Evolutionary conservation across 2,888 invertebrate species (phyloP).

Genomic region (Harpagoxenus sublaevis): DNA sequence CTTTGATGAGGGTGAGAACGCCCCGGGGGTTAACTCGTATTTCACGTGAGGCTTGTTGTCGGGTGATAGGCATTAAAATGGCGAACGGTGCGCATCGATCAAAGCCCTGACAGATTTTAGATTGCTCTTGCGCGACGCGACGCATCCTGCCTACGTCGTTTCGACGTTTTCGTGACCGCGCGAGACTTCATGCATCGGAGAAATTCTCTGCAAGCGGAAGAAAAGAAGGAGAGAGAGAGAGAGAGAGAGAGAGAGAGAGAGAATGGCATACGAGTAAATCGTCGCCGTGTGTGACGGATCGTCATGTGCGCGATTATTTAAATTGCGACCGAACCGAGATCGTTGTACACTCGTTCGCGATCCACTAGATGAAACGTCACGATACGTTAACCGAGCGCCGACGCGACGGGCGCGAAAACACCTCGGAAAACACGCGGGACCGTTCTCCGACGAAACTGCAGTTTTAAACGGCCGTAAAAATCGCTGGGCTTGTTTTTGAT

Average conservation of each 20-base stretch:
- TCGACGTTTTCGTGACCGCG: conserved; percentile 73
- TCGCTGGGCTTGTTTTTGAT: conserved; percentile 45
- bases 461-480: conserved; percentile 50
- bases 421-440: conserved; percentile 19
- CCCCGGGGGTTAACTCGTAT: conserved; percentile 82
- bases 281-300: conserved; percentile 65
- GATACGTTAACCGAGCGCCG: conserved; percentile 56
- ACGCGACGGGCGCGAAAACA: conserved; percentile 44
- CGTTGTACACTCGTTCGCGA: conserved; percentile 44
- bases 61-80: conserved; percentile 84
- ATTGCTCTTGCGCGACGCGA: conserved; percentile 79
- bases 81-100: conserved; percentile 85
- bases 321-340: conserved; percentile 60
- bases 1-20: conserved; percentile 83
- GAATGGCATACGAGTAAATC: background rate
- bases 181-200: conserved; percentile 70
- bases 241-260: background rate
- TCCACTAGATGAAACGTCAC: conserved; percentile 71
- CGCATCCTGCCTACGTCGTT: conserved; percentile 61
- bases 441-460: conserved; percentile 28
- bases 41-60: conserved; percentile 82
- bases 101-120: conserved; percentile 85
- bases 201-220: conserved; percentile 57
- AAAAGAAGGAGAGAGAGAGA: background rate
- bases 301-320: conserved; percentile 69